Evolutionary conservation across 2,797 vertebrate species (phyloP).

Genomic region (Vireo griseus): DNA sequence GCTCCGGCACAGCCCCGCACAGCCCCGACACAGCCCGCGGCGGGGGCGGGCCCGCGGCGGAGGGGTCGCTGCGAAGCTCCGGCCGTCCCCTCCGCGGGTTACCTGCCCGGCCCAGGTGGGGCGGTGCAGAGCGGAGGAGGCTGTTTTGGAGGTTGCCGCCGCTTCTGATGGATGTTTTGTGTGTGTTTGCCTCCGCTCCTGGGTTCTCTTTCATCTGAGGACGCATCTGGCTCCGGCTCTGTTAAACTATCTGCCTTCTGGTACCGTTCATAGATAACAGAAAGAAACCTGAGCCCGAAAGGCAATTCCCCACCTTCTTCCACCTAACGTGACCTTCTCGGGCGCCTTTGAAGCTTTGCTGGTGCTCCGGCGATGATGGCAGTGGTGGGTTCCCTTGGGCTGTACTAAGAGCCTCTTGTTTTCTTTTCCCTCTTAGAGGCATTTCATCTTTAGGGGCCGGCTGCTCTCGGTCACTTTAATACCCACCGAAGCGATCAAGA

Average conservation of each 20-base stretch:
- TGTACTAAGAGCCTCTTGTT: constrained; percentile 51
- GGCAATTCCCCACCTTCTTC: constrained; percentile 49
- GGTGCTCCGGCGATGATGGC: constrained; percentile 33
- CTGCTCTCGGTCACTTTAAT: neutral
- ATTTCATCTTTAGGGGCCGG: constrained; percentile 32
- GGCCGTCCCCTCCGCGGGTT: neutral
- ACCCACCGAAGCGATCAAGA: neutral
- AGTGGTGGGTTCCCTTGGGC: constrained; percentile 43
- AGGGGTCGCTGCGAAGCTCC: neutral
- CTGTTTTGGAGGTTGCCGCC: constrained; percentile 17
- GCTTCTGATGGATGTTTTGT: constrained; percentile 35
- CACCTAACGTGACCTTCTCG: constrained; percentile 20
- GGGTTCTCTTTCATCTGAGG: constrained; percentile 62
- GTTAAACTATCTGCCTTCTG: constrained; percentile 41
- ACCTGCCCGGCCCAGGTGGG: constrained; percentile 56
- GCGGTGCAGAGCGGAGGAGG: constrained; percentile 48
- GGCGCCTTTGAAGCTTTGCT: constrained; percentile 25
- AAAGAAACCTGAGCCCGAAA: constrained; percentile 5
- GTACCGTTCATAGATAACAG: constrained; percentile 6
- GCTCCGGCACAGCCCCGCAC: neutral
- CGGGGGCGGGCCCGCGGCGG: neutral
- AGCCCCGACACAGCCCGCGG: neutral
- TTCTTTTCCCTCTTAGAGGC: constrained; percentile 28
- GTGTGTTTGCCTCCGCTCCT: constrained; percentile 56
- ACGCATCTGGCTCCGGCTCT: constrained; percentile 34